phyloP scores from a whole-genome alignment of 2,113 vertebrate genomes.

The Catharus fuscescens region DNA sequence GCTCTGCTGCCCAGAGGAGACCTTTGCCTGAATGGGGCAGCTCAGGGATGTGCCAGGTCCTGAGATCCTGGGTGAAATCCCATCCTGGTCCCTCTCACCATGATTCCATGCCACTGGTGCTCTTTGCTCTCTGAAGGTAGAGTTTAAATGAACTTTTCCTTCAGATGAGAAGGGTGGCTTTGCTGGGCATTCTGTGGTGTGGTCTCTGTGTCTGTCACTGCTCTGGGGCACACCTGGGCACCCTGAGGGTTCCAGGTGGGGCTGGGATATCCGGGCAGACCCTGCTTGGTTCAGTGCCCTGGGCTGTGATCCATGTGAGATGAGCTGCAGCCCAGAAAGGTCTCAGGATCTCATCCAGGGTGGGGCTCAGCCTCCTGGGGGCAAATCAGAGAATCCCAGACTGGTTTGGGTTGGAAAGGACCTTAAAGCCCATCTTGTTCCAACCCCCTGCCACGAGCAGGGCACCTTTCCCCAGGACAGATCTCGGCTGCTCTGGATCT shows the following conservation, averaged over 20 bases:
- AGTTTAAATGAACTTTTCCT: neutral
- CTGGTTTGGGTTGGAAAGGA: neutral
- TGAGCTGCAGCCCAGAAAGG: neutral
- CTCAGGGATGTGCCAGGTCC: neutral
- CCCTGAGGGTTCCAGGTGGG: accelerated
- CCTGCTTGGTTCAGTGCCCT: accelerated
- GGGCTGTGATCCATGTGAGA: accelerated
- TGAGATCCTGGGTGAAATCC: neutral
- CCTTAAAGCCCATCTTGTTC: neutral
- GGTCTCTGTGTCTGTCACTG: accelerated
- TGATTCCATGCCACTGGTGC: neutral
- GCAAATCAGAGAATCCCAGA: neutral
- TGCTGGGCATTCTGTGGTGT: neutral
- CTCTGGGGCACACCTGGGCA: neutral
- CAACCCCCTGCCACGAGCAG: neutral
- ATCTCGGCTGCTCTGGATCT: neutral
- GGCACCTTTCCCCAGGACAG: neutral
- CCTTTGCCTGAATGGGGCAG: neutral
- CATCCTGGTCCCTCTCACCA: neutral
- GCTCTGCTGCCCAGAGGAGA: neutral
- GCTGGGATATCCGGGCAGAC: neutral
- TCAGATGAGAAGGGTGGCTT: neutral
- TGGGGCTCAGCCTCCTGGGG: neutral
- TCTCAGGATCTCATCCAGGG: neutral
- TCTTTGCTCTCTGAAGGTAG: accelerated